Conservation (phyloP, 37 sponge, comb jelly and placozoan species). For the Crambe crambe region DNA sequence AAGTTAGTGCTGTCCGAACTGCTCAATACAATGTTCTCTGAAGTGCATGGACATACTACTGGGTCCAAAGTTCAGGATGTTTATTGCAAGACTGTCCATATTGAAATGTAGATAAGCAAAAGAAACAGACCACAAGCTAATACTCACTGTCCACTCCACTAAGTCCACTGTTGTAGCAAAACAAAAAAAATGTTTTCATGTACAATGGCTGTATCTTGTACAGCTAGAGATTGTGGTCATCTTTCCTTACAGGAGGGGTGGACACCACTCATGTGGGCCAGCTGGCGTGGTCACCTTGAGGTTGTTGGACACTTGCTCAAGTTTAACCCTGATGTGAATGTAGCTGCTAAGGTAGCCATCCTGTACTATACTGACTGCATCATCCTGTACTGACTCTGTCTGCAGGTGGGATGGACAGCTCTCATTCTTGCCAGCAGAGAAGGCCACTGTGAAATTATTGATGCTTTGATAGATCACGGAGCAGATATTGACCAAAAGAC, state of each 20-base stretch:
- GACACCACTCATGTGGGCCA: constrained; percentile 10
- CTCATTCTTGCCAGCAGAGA: constrained; percentile 14
- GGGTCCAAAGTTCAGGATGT: too few species aligned
- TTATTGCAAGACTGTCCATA: too few species aligned
- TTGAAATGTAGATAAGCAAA: too few species aligned
- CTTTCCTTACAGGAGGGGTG: neutral
- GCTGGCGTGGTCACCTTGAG: neutral
- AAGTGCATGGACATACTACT: too few species aligned
- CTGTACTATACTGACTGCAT: too few species aligned
- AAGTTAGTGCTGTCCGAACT: too few species aligned
- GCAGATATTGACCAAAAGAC: constrained; percentile 7
- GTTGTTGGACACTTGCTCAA: neutral
- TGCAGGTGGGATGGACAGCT: constrained; percentile 2
- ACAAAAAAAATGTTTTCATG: too few species aligned
- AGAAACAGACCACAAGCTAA: neutral
- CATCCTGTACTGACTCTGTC: too few species aligned
- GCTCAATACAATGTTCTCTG: too few species aligned
- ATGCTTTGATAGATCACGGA: constrained; percentile 6
- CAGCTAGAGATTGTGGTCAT: neutral
- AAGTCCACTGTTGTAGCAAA: neutral
- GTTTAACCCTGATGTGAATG: neutral
- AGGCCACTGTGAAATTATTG: constrained; percentile 5
- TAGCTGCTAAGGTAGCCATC: constrained; percentile 1
- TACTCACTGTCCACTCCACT: too few species aligned
- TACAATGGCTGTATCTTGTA: too few species aligned